Conservation (phyloP, 2,888 invertebrate species). For the Parnassius apollo region DNA sequence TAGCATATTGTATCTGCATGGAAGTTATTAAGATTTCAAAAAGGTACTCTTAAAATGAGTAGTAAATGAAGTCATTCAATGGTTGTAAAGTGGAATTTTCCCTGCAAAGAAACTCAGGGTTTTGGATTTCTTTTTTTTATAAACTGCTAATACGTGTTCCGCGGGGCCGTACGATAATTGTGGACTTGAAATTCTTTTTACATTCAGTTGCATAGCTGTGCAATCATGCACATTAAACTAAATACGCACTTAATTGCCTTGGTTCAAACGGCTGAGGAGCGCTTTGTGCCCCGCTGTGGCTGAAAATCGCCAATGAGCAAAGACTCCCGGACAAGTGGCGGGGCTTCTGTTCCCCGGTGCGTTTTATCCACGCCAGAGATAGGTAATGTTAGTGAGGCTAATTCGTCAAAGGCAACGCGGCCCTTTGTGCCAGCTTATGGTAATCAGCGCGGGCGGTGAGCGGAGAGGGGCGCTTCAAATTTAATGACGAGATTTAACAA, state of each 20-base stretch:
- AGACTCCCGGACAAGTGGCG: conserved; percentile 28
- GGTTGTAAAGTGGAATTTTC: conserved; percentile 9
- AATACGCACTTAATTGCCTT: conserved; percentile 22
- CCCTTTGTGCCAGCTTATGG: conserved; percentile 76
- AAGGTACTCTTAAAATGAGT: conserved; percentile 19
- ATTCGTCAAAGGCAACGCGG: conserved; percentile 74
- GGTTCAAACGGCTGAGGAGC: conserved; percentile 19
- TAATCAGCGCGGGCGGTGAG: conserved; percentile 65
- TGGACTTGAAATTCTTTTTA: conserved; percentile 5
- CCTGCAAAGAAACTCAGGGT: conserved; percentile 3
- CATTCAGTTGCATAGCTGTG: neutral
- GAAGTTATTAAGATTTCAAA: conserved; percentile 3
- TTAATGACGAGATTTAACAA: conserved; percentile 56
- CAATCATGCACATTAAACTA: conserved; percentile 19
- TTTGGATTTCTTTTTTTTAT: conserved; percentile 22
- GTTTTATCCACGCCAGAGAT: conserved; percentile 37
- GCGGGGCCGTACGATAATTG: conserved; percentile 15
- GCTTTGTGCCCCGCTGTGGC: conserved; percentile 21
- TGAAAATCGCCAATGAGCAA: conserved; percentile 32
- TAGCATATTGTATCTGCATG: no score
- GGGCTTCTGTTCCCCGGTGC: conserved; percentile 21
- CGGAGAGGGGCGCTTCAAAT: conserved; percentile 46
- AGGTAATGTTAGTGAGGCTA: conserved; percentile 65
- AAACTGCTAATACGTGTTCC: conserved; percentile 16
- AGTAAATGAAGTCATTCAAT: conserved; percentile 26